These are phyloP conservation scores for Epicampocera succincta DNA, from an alignment of 2,888 invertebrate genomes.

Conservation along the genomic window DNA sequence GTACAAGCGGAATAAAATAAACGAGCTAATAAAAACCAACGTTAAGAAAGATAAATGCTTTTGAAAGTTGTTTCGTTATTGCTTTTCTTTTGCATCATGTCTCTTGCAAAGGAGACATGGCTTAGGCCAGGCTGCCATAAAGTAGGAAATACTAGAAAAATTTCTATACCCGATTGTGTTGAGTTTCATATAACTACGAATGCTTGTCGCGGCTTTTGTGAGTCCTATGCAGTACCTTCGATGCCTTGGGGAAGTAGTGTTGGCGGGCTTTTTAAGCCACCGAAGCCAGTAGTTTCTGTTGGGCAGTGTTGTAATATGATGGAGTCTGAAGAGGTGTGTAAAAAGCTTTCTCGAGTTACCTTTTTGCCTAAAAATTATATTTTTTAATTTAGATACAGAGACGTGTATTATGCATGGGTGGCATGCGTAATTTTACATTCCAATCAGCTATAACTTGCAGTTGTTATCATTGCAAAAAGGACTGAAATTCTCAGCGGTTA, in stretches of 20 bases:
- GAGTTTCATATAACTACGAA: slow-evolving; percentile 93
- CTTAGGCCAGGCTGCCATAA: slow-evolving; percentile 90
- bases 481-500: slow-evolving; percentile 71
- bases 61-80: slow-evolving; percentile 68
- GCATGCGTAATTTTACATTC: slow-evolving; percentile 89
- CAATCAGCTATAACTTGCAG: slow-evolving; percentile 92
- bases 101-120: slow-evolving; percentile 83
- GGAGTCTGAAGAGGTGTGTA: slow-evolving; percentile 90
- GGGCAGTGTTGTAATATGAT: slow-evolving; percentile 95
- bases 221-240: slow-evolving; percentile 93
- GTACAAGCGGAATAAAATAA: slow-evolving; percentile 23
- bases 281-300: slow-evolving; percentile 88
- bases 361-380: background rate
- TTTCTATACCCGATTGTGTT: slow-evolving; percentile 92
- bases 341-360: background rate
- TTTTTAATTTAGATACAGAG: slow-evolving; percentile 85
- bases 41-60: slow-evolving; percentile 43
- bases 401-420: slow-evolving; percentile 89
- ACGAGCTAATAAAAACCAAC: slow-evolving; percentile 1
- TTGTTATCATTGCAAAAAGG: slow-evolving; percentile 93
- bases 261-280: slow-evolving; percentile 80
- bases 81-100: slow-evolving; percentile 68
- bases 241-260: slow-evolving; percentile 79
- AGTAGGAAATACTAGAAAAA: slow-evolving; percentile 90
- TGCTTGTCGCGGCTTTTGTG: slow-evolving; percentile 93